phyloP scores from a whole-genome alignment of 2,888 invertebrate species.

The Trilocha varians region DNA sequence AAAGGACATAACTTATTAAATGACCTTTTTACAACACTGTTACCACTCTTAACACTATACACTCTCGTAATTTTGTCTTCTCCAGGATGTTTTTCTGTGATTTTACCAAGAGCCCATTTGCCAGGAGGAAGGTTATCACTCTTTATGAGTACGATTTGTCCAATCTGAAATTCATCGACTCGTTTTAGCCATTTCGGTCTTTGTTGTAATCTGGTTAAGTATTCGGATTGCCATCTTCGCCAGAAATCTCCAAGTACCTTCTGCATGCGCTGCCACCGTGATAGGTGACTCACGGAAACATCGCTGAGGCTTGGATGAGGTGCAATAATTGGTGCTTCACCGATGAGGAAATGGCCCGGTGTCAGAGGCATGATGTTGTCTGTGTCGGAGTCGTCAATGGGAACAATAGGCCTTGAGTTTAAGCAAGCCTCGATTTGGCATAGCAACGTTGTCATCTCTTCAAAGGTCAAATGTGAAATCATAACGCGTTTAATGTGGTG shows the following conservation, averaged over 20 bases:
- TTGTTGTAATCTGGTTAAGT: conserved; percentile 13
- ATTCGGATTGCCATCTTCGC: conserved; percentile 16
- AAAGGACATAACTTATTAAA: too few relatives aligned
- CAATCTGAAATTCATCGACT: conserved; percentile 11
- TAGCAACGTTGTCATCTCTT: conserved; percentile 6
- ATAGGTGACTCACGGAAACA: conserved; percentile 7
- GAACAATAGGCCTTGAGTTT: conserved; percentile 10
- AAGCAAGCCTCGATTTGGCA: conserved; percentile 8
- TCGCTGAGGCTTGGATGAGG: conserved; percentile 9
- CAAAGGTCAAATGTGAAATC: conserved; percentile 1
- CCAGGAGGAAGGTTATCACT: conserved; percentile 15
- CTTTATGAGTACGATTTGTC: conserved; percentile 19
- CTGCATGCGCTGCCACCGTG: conserved; percentile 18
- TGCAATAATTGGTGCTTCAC: conserved; percentile 12
- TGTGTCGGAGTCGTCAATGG: too few relatives aligned
- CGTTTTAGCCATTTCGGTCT: conserved; percentile 15
- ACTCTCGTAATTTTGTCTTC: conserved; percentile 15
- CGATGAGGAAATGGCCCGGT: conserved; percentile 20
- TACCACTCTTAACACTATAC: too few relatives aligned
- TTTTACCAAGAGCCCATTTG: conserved; percentile 16
- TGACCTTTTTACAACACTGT: too few relatives aligned
- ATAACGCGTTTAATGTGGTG: conserved; percentile 1
- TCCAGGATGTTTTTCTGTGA: conserved; percentile 15
- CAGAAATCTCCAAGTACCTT: conserved; percentile 17
- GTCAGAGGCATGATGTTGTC: conserved; percentile 11